Evolutionary conservation across 2,888 invertebrate species (phyloP).

Genomic region (Dendrolimus pini): DNA sequence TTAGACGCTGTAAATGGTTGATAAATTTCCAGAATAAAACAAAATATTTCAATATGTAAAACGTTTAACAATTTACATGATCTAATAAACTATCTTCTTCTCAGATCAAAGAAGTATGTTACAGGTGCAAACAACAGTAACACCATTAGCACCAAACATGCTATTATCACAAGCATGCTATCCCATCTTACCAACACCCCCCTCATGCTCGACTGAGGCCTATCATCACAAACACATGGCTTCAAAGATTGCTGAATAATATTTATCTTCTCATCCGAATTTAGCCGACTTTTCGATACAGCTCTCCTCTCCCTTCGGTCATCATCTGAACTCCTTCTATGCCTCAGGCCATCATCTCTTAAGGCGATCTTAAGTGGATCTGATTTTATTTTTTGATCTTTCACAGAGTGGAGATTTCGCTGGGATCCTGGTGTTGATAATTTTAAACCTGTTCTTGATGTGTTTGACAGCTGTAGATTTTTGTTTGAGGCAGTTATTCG

Average conservation of each 20-base stretch:
- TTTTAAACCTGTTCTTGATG: too few species aligned
- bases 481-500: neutral
- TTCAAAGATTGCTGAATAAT: neutral
- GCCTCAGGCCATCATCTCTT: neutral
- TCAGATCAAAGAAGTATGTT: constrained; percentile 19
- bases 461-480: neutral
- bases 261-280: neutral
- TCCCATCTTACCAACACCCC: constrained; percentile 21
- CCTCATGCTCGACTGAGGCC: neutral
- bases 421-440: too few species aligned
- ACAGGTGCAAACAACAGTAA: constrained; percentile 31
- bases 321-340: neutral
- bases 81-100: constrained; percentile 2
- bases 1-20: too few species aligned
- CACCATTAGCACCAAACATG: constrained; percentile 26
- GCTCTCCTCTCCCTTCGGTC: neutral
- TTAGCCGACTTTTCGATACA: neutral
- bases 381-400: too few species aligned
- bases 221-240: constrained; percentile 6
- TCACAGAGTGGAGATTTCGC: too few species aligned
- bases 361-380: neutral
- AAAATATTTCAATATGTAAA: too few species aligned
- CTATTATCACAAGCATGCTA: constrained; percentile 27
- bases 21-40: too few species aligned
- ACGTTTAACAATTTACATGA: too few species aligned